Conservation (phyloP, 1,140 invertebrate genomes). For the Drosophila tropicalis region DNA sequence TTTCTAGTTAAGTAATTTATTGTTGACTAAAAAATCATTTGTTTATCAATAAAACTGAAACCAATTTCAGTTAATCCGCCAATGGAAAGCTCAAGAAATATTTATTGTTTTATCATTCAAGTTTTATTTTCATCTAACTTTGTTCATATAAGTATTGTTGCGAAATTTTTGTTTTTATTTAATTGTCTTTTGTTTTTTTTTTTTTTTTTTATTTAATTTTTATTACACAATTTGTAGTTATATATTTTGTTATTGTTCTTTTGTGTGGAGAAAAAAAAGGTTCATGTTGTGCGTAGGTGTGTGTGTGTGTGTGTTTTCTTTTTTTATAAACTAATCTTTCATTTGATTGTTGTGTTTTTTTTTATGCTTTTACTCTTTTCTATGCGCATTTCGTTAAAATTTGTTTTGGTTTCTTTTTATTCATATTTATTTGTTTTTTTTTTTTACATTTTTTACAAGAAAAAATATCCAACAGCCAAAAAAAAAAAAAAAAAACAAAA, state of each 20-base stretch:
- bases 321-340: conserved; percentile 1
- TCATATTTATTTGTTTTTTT: conserved; percentile 15
- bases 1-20: too few relatives aligned
- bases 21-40: too few relatives aligned
- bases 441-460: conserved; percentile 57
- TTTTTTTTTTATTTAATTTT: conserved; percentile 6
- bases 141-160: conserved; percentile 19
- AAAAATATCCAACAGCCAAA: conserved; percentile 21
- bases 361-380: conserved; percentile 1
- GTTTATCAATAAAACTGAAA: not conserved
- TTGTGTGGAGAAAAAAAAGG: conserved; percentile 9
- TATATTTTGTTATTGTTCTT: conserved; percentile 5
- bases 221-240: conserved; percentile 2
- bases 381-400: conserved; percentile 5
- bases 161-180: conserved; percentile 4
- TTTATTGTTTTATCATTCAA: conserved; percentile 1
- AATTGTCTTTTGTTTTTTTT: not conserved
- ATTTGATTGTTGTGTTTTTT: conserved; percentile 7
- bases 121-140: conserved; percentile 22
- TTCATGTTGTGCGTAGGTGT: not conserved
- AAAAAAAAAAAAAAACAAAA: conserved; percentile 36
- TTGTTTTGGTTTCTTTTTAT: not conserved
- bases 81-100: not conserved
- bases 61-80: too few relatives aligned
- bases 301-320: not conserved